phyloP scores from a whole-genome alignment of 2,113 vertebrate genomes.

The Pogona vitticeps region DNA sequence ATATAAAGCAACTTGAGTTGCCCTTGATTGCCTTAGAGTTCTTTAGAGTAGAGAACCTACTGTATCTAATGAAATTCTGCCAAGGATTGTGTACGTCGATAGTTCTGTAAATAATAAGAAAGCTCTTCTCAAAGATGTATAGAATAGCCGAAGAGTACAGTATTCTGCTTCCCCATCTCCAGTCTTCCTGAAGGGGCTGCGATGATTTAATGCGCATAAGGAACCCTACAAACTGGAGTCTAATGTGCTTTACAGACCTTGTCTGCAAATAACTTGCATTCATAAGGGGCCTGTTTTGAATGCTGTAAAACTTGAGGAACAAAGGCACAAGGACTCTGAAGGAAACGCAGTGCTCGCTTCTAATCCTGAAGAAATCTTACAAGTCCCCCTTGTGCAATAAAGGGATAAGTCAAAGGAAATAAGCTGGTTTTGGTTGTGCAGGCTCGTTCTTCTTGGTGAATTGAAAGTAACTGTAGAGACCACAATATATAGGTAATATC shows the following conservation, averaged over 20 bases:
- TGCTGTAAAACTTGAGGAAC: neutral
- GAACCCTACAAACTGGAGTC: neutral
- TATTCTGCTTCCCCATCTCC: neutral
- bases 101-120: neutral
- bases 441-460: neutral
- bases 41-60: neutral
- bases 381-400: neutral
- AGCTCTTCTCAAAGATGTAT: neutral
- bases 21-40: neutral
- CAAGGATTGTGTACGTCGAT: neutral
- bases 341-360: neutral
- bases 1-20: neutral
- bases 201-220: neutral
- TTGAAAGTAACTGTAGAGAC: neutral
- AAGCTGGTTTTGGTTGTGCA: neutral
- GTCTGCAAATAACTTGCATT: neutral
- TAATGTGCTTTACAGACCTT: neutral
- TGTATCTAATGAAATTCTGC: neutral
- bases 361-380: accelerated
- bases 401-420: neutral
- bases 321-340: neutral
- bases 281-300: neutral
- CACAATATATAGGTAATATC: neutral
- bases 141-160: neutral
- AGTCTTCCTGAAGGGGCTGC: neutral